phyloP scores from a whole-genome alignment of 2,113 vertebrate genomes.

The Corythornis madagascariensis region DNA sequence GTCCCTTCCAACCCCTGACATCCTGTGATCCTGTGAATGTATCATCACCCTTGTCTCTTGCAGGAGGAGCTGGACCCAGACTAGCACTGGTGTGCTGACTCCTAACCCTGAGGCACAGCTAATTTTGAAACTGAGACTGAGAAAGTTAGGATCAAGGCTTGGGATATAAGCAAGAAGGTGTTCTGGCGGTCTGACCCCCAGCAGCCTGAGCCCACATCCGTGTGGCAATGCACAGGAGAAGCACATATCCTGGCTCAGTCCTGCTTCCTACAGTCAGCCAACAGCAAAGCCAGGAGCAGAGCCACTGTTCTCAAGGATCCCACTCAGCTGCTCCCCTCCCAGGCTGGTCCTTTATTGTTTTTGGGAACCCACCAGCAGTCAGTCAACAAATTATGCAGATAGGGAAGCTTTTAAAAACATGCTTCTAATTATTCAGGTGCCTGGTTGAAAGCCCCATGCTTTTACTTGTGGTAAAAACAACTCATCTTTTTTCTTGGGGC shows the following conservation, averaged over 20 bases:
- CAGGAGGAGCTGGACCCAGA: not conserved
- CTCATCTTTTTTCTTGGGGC: not conserved
- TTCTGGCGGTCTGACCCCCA: not conserved
- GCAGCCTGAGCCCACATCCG: not conserved
- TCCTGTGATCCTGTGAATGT: not conserved
- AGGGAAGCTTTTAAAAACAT: not conserved
- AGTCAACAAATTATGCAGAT: not conserved
- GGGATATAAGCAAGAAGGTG: not conserved
- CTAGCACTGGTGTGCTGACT: not conserved
- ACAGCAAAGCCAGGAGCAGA: not conserved
- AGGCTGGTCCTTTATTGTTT: not conserved
- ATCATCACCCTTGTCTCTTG: not conserved
- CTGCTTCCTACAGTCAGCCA: not conserved
- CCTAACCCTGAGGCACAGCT: not conserved
- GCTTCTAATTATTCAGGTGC: constrained; percentile 4
- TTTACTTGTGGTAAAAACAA: not conserved
- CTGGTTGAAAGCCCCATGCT: not conserved
- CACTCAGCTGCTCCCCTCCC: not conserved
- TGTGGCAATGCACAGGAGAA: not conserved
- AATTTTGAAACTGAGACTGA: not conserved
- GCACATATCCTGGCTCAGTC: not conserved
- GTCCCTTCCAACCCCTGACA: no score
- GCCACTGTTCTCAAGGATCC: not conserved
- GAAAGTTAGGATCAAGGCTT: not conserved
- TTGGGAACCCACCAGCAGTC: not conserved